These are phyloP conservation scores for Muscicapa comitata DNA, from an alignment of 2,797 vertebrate species.

Conservation along the genomic window DNA sequence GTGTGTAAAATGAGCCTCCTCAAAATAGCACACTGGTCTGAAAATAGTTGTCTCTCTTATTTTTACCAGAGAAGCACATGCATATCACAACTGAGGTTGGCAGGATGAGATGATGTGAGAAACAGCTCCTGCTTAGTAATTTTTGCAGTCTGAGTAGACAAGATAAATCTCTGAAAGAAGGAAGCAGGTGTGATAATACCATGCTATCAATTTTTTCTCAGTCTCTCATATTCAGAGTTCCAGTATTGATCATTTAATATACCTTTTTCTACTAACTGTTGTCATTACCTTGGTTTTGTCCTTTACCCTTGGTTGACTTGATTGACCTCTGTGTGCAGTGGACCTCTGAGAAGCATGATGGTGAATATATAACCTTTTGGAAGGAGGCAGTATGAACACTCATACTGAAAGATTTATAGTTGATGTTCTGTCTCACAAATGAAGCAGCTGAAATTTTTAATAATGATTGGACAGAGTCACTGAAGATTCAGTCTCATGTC, in stretches of 20 bases:
- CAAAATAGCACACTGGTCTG: constrained; percentile 11
- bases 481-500: neutral
- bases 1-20: constrained; percentile 6
- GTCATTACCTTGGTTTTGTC: constrained; percentile 21
- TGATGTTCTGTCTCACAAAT: neutral
- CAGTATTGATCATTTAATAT: constrained; percentile 29
- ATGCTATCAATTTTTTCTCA: neutral
- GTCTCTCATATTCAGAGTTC: neutral
- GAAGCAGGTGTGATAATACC: neutral
- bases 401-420: neutral
- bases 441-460: neutral
- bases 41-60: constrained; percentile 33
- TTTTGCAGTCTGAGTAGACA: constrained; percentile 18
- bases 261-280: neutral
- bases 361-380: neutral
- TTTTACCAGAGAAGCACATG: constrained; percentile 17
- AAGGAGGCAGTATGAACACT: neutral
- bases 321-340: neutral
- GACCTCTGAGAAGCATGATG: neutral
- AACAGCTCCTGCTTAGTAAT: constrained; percentile 17
- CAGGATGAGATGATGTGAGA: constrained; percentile 11
- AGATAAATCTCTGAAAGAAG: neutral
- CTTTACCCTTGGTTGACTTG: constrained; percentile 14
- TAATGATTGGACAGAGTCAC: neutral
- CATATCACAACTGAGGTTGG: constrained; percentile 16